These are phyloP conservation scores for Agrochola litura DNA, from an alignment of 2,888 invertebrate species.

Conservation along the genomic window DNA sequence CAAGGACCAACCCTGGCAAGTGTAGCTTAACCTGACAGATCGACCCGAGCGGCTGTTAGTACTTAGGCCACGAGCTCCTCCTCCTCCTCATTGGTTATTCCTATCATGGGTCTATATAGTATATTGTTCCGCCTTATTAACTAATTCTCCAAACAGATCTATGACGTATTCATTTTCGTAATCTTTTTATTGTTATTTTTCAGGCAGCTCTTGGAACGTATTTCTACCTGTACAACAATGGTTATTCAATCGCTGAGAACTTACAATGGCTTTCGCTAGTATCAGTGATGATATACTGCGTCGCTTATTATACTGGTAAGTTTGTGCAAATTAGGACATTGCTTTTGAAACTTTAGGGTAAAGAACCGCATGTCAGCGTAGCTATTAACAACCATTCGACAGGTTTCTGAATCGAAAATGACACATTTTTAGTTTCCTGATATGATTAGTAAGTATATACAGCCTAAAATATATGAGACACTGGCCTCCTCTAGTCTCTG, in stretches of 20 bases:
- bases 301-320: conserved; percentile 69
- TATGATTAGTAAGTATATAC: too few species aligned
- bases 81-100: too few species aligned
- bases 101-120: background rate
- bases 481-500: background rate
- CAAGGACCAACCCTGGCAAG: too few species aligned
- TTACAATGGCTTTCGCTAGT: conserved; percentile 69
- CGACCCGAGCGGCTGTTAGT: too few species aligned
- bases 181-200: background rate
- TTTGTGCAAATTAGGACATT: background rate
- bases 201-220: conserved; percentile 10
- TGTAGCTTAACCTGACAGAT: too few species aligned
- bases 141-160: too few species aligned
- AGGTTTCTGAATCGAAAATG: too few species aligned
- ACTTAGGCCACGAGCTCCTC: too few species aligned
- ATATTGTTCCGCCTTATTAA: background rate
- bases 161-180: background rate
- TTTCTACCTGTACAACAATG: conserved; percentile 9
- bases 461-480: background rate
- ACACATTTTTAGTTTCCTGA: too few species aligned
- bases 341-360: background rate
- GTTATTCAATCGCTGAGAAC: background rate
- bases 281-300: conserved; percentile 70
- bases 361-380: background rate
- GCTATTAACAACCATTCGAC: too few species aligned